These are phyloP conservation scores for Drosophila seclusa DNA, from an alignment of 2,888 invertebrate species.

Conservation along the genomic window DNA sequence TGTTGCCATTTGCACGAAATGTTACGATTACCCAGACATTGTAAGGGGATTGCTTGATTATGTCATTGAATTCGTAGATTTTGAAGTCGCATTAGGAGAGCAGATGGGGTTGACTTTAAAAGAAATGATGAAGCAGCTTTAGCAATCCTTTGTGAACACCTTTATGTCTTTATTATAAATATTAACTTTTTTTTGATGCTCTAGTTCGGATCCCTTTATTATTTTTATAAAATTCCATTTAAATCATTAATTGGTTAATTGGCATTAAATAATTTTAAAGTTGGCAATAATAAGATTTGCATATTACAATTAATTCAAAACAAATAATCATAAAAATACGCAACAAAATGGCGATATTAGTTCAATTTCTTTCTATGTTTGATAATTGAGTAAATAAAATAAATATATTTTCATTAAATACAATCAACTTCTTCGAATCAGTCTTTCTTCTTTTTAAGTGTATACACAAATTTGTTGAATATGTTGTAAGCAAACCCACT, in stretches of 20 bases:
- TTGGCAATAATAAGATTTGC: neutral
- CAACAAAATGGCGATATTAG: neutral
- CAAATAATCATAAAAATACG: neutral
- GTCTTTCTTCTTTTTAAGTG: constrained; percentile 11
- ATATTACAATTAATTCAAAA: neutral
- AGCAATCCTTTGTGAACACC: neutral
- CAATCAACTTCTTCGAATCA: neutral
- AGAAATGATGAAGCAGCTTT: neutral
- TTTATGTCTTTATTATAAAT: neutral
- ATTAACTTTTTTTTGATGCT: neutral
- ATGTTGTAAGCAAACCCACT: constrained; percentile 21
- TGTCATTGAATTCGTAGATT: constrained; percentile 33
- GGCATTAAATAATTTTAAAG: neutral
- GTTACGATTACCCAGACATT: constrained; percentile 36
- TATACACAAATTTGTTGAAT: constrained; percentile 8
- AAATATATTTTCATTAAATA: neutral
- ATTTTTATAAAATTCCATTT: neutral
- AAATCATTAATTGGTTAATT: neutral
- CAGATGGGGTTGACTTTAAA: neutral
- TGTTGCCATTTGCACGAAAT: constrained; percentile 46
- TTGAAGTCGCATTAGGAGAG: neutral
- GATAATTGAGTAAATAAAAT: neutral
- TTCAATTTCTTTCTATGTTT: neutral
- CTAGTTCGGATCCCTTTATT: neutral
- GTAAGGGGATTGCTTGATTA: constrained; percentile 34